Conservation (phyloP, 2,888 invertebrate genomes). For the Chrysotoxum bicinctum region DNA sequence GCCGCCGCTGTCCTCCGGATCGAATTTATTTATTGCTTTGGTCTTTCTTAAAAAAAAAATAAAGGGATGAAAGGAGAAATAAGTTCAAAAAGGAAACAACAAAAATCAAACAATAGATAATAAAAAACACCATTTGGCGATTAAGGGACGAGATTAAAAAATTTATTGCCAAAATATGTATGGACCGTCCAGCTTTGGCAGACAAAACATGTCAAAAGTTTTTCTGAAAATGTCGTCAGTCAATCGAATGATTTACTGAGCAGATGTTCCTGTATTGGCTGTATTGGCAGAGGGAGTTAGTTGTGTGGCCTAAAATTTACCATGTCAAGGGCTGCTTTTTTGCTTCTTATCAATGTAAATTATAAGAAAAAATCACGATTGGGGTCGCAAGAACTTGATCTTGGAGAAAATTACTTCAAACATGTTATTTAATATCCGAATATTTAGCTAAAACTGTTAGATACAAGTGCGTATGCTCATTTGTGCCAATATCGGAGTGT, state of each 20-base stretch:
- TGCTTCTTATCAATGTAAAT: neutral
- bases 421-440: neutral
- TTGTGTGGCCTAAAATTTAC: conserved; percentile 27
- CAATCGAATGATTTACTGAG: conserved; percentile 73
- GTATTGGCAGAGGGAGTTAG: conserved; percentile 21
- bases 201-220: conserved; percentile 69
- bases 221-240: conserved; percentile 61
- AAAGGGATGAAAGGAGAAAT: conserved; percentile 42
- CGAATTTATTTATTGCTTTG: conserved; percentile 70
- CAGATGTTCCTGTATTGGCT: conserved; percentile 68
- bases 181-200: conserved; percentile 75
- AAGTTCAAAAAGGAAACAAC: conserved; percentile 52
- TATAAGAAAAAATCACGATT: neutral
- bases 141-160: conserved; percentile 82
- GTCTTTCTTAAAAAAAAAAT: conserved; percentile 40
- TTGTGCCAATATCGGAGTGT: too few relatives aligned
- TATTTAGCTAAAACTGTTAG: too few relatives aligned
- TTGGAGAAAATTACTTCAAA: neutral
- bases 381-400: neutral
- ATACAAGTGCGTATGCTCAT: too few relatives aligned
- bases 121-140: conserved; percentile 82
- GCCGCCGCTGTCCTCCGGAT: conserved; percentile 30
- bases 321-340: conserved; percentile 28
- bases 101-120: conserved; percentile 75
- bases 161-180: conserved; percentile 82